phyloP scores from a whole-genome alignment of 2,888 invertebrate genomes.

The Syritta pipiens region DNA sequence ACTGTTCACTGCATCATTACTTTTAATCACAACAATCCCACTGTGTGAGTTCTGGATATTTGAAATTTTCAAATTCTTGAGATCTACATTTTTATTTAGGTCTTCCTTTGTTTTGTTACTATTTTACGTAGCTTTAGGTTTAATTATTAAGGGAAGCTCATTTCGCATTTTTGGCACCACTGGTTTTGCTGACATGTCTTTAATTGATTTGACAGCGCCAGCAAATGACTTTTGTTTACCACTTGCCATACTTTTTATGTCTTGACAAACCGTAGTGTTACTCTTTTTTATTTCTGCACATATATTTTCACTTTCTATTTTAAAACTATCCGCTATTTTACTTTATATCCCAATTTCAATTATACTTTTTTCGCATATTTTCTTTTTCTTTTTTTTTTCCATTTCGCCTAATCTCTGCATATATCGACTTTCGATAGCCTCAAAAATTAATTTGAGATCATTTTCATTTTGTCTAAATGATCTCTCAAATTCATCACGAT shows the following conservation, averaged over 20 bases:
- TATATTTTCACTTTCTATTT: not conserved
- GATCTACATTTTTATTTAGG: constrained; percentile 6
- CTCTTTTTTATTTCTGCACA: not conserved
- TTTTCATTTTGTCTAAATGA: not conserved
- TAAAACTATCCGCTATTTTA: not conserved
- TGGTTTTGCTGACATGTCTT: not conserved
- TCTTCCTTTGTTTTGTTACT: constrained; percentile 4
- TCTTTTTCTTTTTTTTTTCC: not conserved
- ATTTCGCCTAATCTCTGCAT: not conserved
- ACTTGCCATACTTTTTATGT: not conserved
- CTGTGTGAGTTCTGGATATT: not conserved
- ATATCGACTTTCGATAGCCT: not conserved
- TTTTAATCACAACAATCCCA: not conserved
- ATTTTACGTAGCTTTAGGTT: not conserved
- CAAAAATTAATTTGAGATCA: not conserved
- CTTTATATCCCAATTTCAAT: not conserved
- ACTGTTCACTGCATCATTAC: not conserved
- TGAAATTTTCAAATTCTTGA: not conserved
- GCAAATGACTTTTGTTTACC: constrained; percentile 2
- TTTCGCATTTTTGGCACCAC: constrained; percentile 6
- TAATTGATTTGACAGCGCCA: not conserved
- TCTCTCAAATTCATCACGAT: too few relatives aligned
- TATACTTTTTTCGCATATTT: not conserved
- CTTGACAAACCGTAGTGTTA: too few relatives aligned
- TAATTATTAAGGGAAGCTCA: not conserved